Evolutionary conservation across 2,888 invertebrate genomes (phyloP), one percentile per base, ranked within the genome.

Genomic region (Eulithis prunata): DNA sequence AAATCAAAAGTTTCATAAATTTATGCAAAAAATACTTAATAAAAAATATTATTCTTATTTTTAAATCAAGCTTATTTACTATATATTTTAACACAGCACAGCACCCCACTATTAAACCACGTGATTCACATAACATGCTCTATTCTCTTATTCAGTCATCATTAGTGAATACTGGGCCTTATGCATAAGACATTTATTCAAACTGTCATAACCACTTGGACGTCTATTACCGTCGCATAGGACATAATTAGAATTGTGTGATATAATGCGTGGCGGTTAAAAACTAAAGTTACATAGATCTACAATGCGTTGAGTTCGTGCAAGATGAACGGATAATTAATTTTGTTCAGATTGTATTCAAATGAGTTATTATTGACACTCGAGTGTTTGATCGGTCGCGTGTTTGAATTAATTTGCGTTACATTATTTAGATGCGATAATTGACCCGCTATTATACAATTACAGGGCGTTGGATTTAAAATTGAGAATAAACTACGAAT

Each of bases 391-490:
- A 73, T 77, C 72, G 78, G 83, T 85, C 86, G 87, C 86, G 85
- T 87, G 86, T 73, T 73, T 77, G 89, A 85, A 88, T 89, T 82
- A 79, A 88, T 88, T 87, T 85, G 84, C 84, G 81, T 87, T 78
- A 75, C 81, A 87, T 88, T 88, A 88, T 86, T 86, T 83, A 85
- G 88, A 88, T 88, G 79, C 74, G 80, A 82, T 87, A 87, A 88
- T 89, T 83, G 83, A 81, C 46, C 79, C 75, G 77, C 79, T 81
- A 85, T 85, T 85, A 84, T 81, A 78, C 82, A 78, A 84, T 84
- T 83, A 84, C 75, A 78, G 78, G 83, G 83, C 80, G 83, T 77
- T 75, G 78, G 75, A 75, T 78, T 79, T 73, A 68, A 73, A 77
- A 21, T 53, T 57, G 47, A 54, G 7, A 57, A 53, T 21, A 56